Base-by-base conservation (phyloP, 2,888 invertebrate species). In the Drosophila subsilvestris region DNA sequence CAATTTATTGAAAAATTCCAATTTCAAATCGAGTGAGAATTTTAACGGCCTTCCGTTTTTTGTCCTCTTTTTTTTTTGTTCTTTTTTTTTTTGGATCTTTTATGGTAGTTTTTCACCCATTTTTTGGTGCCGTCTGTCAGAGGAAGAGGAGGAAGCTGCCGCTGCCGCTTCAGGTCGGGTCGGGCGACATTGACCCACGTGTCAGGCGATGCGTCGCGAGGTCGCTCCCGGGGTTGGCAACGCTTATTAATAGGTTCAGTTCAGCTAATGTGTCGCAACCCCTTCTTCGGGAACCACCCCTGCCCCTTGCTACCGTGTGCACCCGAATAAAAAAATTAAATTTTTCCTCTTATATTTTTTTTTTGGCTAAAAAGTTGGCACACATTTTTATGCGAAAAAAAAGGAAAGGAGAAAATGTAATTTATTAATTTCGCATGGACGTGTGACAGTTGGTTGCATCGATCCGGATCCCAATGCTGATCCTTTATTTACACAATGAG, bases 221-320 rank as follows among this genome's bases (percentile, higher is more conserved):
- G 72, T 80, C 80, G 76, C 63, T 55, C 59, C 72, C 78, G 83
- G 86, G 90, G 90, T 90, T 89, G 86, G 80, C 80, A 80, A 84
- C 85, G 89, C 86, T 83, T 80, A 85, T 90, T 90, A 90, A 90
- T 90, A 89, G 90, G 90, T 90, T 90, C 90, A 91, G 81, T 76
- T 90, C 90, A 91, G 81, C 77, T 85, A 80, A 76, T 80, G 78
- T 85, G 85, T 89, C 85, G 73, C 89, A 90, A 90, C 89, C 89
- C 90, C 89, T 88, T 90, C 81, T 58, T 61, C 79, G 37, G 37
- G n/a, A 1, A 74, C 85, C 90, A 90, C 90, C 90, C 90, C 90
- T 89, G 90, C 81, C 67, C 61, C 79, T 58, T 20, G 22, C 27
- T 45, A 45, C 25, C 49, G 29, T 44, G 29, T 51, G 72, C 72